These are phyloP conservation scores for Trypoxylon attenuatum DNA, from an alignment of 2,888 invertebrate species.

Conservation along the genomic window DNA sequence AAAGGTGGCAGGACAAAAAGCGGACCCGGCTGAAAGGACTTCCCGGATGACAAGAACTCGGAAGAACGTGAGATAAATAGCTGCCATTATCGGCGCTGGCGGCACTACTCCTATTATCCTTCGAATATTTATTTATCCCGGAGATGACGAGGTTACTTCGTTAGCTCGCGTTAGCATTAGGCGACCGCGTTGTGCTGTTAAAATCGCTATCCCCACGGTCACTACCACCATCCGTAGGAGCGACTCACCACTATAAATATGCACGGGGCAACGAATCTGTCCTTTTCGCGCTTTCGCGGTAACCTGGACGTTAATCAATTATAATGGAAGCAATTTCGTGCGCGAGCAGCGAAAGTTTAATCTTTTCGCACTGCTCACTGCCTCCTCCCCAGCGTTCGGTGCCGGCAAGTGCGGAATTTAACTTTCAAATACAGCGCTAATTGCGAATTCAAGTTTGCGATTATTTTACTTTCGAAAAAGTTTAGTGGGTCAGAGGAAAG, in stretches of 20 bases:
- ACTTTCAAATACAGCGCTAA: slow-evolving; percentile 37
- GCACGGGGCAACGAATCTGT: too few relatives aligned
- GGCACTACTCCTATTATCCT: slow-evolving; percentile 46
- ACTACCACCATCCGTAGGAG: too few relatives aligned
- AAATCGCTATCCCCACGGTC: too few relatives aligned
- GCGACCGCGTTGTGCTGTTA: too few relatives aligned
- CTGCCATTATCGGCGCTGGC: slow-evolving; percentile 49
- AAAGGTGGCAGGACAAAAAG: slow-evolving; percentile 38
- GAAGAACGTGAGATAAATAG: slow-evolving; percentile 54
- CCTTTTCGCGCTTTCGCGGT: neutral
- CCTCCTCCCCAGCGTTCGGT: slow-evolving; percentile 31
- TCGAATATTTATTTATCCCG: slow-evolving; percentile 42
- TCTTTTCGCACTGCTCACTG: slow-evolving; percentile 22
- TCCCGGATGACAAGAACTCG: slow-evolving; percentile 35
- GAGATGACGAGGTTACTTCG: slow-evolving; percentile 5
- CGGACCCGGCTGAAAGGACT: slow-evolving; percentile 10
- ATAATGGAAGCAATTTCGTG: neutral
- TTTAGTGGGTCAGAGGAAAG: slow-evolving; percentile 37
- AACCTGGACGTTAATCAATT: neutral
- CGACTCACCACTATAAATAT: slow-evolving; percentile 3
- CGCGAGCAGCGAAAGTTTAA: neutral
- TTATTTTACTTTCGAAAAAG: slow-evolving; percentile 33
- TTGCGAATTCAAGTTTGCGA: slow-evolving; percentile 38
- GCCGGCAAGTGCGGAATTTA: slow-evolving; percentile 24
- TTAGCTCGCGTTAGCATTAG: too few relatives aligned